Evolutionary conservation across 2,888 invertebrate genomes (phyloP), one percentile per base, ranked within the genome.

Genomic region (Pandemis heparana): DNA sequence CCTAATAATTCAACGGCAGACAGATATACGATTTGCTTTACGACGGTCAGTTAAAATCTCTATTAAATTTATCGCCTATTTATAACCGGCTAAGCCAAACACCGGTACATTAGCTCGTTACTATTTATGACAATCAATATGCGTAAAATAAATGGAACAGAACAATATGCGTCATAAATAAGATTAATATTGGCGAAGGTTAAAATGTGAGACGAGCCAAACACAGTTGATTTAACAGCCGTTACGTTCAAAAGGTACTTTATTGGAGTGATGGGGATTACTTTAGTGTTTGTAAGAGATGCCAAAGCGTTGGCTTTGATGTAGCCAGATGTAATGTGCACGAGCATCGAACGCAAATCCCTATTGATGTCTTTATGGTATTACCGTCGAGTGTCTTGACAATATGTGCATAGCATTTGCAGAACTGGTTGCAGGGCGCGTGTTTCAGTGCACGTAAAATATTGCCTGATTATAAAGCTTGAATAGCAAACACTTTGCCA

Each of bases 301-400:
- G 85, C 87, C 87, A 87, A 87, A 85, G 79, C 51, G 82, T 80
- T 79, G 80, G 80, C 92, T 93, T 92, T 92, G 91, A 92, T 92
- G 89, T 91, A 79, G 61, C 74, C 81, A 56, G 56, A 56, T 56
- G 56, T 56, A 87, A 85, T 82, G 82, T 83, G 14, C 84, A 83
- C 83, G 81, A 85, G 82, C 84, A 82, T 80, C 79, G 81, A 81
- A 82, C 77, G 78, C 78, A 85, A 88, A 91, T 88, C 87, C 85
- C 79, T 75, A 78, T 81, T 87, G 91, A 92, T 88, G 88, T 87
- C 87, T 91, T 90, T 87, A 88, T 85, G 80, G 78, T 77, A 77
- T 75, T 79, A 82, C 81, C 78, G 75, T 75, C 71, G 69, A 70
- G 75, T 69, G 77, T 77, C 81, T 80, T 80, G 78, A 79, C 77